Percentiles rank a stretch among this genome's conserved stretches.
phyloP scores from a whole-genome alignment of 1,140 invertebrate species.

The Notospermus geniculatus region DNA sequence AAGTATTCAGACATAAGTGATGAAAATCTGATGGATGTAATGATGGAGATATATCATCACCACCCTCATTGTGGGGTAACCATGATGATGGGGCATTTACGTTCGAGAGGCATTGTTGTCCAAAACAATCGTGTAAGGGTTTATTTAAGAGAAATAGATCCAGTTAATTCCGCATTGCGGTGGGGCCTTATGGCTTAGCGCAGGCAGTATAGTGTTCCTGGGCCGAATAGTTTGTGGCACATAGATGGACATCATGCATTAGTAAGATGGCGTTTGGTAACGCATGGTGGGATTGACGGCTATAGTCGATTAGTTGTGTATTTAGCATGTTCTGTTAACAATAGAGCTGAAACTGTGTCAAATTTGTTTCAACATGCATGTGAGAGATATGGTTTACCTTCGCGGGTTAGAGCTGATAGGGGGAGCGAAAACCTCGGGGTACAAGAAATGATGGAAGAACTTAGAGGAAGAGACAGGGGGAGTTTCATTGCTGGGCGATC shows the following conservation, averaged over 20 bases:
- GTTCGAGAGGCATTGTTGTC: no score
- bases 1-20: no score
- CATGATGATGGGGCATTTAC: no score
- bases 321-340: constrained; percentile 20
- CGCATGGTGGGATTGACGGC: constrained; percentile 33
- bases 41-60: no score
- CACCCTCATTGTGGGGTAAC: no score
- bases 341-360: constrained; percentile 18
- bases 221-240: background rate
- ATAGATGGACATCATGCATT: constrained; percentile 6
- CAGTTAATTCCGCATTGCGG: no score
- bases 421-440: constrained; percentile 26
- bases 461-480: background rate
- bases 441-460: constrained; percentile 20
- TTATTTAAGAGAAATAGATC: no score
- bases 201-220: background rate
- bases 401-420: constrained; percentile 22
- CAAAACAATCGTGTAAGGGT: no score
- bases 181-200: no score
- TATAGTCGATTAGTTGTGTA: constrained; percentile 23
- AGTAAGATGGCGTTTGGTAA: constrained; percentile 24
- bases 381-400: constrained; percentile 21
- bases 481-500: constrained; percentile 18
- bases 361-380: constrained; percentile 11
- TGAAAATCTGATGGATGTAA: no score